These are phyloP conservation scores for Cerastis rubricosa DNA, from an alignment of 2,888 invertebrate genomes.

Conservation along the genomic window DNA sequence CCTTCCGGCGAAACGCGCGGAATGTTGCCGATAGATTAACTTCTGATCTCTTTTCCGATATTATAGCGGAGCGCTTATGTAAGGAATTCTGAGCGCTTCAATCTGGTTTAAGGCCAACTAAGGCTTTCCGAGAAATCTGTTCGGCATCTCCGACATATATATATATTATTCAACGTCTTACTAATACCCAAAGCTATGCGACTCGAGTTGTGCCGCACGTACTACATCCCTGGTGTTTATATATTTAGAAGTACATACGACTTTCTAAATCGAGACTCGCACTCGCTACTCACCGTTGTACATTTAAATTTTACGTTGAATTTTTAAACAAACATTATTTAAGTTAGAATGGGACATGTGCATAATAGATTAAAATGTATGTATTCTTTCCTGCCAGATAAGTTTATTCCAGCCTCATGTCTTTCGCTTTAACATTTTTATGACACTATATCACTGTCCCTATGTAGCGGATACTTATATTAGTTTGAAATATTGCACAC, in stretches of 20 bases:
- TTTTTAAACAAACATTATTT: constrained; percentile 54
- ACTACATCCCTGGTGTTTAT: constrained; percentile 55
- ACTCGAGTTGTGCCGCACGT: constrained; percentile 42
- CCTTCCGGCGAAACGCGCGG: constrained; percentile 90
- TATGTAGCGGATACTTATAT: constrained; percentile 42
- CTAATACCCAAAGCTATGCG: constrained; percentile 61
- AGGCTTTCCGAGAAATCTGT: constrained; percentile 79
- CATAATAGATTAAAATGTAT: constrained; percentile 57
- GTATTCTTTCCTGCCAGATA: constrained; percentile 51
- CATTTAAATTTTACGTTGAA: constrained; percentile 52
- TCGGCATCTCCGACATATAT: constrained; percentile 71
- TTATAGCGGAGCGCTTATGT: constrained; percentile 88
- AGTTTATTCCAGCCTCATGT: constrained; percentile 46
- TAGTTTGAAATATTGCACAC: constrained; percentile 54
- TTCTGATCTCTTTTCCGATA: constrained; percentile 91
- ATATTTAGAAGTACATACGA: constrained; percentile 56
- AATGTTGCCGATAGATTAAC: constrained; percentile 91
- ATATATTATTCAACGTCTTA: constrained; percentile 68
- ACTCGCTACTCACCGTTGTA: constrained; percentile 40
- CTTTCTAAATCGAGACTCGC: constrained; percentile 54
- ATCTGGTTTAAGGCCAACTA: constrained; percentile 87
- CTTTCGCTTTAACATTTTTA: constrained; percentile 41
- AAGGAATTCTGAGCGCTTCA: constrained; percentile 89
- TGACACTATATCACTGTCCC: constrained; percentile 49
- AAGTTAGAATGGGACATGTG: constrained; percentile 55